A percentile compares a stretch with the other conserved stretches of the same genome.
phyloP scores from a whole-genome alignment of 2,113 vertebrate species.

The Pygoscelis antarcticus region DNA sequence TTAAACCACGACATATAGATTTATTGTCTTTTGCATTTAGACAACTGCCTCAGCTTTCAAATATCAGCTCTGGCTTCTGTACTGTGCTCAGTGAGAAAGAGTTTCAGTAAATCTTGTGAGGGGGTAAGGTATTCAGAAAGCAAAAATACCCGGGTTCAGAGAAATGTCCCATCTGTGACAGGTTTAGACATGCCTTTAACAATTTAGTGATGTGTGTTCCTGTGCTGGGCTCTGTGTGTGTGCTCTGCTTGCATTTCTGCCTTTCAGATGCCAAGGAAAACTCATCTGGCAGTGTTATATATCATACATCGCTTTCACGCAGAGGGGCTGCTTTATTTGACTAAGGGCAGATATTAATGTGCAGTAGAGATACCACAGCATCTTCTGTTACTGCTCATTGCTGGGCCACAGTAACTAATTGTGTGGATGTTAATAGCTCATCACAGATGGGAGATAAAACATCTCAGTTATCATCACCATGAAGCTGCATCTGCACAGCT shows the following conservation, averaged over 20 bases:
- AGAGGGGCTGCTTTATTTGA: neutral
- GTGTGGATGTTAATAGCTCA: neutral
- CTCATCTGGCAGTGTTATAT: neutral
- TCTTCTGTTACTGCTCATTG: neutral
- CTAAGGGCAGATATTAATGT: neutral
- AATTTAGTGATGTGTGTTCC: neutral
- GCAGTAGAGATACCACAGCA: neutral
- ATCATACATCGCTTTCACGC: neutral
- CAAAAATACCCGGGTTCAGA: neutral
- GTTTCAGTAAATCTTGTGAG: neutral
- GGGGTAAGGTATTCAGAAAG: neutral
- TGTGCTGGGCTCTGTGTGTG: neutral
- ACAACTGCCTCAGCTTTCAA: neutral
- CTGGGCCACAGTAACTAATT: neutral
- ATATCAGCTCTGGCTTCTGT: neutral
- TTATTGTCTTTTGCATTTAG: slow-evolving; percentile 11
- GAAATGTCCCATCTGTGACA: neutral
- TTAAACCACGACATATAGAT: neutral
- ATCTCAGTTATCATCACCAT: neutral
- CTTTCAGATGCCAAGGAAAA: neutral
- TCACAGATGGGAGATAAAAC: neutral
- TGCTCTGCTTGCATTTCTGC: neutral
- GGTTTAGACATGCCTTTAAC: neutral
- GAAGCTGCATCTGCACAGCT: neutral
- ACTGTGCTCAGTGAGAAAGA: neutral